Evolutionary conservation across 2,113 vertebrate species (phyloP).

Genomic region (Columbina picui): DNA sequence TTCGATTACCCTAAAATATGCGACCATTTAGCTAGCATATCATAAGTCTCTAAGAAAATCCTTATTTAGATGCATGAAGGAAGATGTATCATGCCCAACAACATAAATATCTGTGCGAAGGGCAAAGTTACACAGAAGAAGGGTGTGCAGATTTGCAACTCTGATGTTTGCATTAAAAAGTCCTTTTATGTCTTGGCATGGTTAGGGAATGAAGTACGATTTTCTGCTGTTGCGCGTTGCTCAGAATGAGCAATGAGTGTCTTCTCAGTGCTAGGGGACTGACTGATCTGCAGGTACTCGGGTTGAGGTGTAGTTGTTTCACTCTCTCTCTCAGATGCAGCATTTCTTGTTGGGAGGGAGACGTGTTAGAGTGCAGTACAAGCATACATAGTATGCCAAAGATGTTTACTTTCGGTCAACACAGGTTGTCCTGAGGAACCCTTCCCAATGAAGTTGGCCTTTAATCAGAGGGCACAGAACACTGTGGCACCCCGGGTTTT

Average conservation of each 20-base stretch:
- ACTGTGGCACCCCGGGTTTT: neutral
- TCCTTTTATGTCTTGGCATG: neutral
- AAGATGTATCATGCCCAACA: neutral
- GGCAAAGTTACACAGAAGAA: neutral
- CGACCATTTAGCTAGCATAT: neutral
- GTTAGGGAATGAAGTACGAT: neutral
- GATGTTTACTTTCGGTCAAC: neutral
- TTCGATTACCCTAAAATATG: constrained; percentile 53
- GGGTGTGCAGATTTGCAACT: neutral
- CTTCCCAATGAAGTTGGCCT: neutral
- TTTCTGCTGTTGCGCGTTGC: neutral
- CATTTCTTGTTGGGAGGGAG: neutral
- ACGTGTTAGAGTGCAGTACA: accelerated
- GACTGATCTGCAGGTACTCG: neutral
- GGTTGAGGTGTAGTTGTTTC: neutral
- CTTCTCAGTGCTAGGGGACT: neutral
- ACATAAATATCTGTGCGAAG: neutral
- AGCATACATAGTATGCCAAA: neutral
- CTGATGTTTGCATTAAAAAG: neutral
- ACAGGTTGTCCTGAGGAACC: neutral
- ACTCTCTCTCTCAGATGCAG: neutral
- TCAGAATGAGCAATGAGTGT: neutral
- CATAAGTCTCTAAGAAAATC: neutral
- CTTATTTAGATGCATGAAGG: constrained; percentile 3
- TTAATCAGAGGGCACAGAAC: neutral